A percentile compares a stretch with the other conserved stretches of the same genome.
These are phyloP conservation scores for Plecotus auritus DNA, from an alignment of 2,113 vertebrate genomes.

Conservation along the genomic window DNA sequence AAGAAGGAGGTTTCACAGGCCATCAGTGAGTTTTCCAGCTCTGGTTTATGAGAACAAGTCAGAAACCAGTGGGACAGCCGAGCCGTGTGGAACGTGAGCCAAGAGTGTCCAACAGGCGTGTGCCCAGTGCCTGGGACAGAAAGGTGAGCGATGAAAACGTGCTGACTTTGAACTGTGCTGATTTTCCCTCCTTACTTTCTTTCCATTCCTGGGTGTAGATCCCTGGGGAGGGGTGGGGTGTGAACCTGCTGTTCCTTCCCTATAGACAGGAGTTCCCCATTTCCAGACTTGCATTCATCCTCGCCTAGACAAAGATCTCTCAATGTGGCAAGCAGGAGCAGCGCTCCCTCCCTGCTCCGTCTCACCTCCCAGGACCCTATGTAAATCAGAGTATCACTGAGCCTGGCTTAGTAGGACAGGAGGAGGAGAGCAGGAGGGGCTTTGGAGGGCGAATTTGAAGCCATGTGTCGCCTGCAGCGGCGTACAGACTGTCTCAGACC, in stretches of 20 bases:
- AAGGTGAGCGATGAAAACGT: background rate
- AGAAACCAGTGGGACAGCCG: background rate
- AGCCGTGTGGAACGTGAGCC: rapidly evolving
- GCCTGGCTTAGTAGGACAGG: background rate
- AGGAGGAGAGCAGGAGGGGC: background rate
- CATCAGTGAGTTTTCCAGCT: background rate
- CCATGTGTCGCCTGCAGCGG: background rate
- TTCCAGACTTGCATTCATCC: background rate
- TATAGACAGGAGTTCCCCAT: background rate
- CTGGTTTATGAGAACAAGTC: background rate
- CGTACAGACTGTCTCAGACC: constrained; percentile 29
- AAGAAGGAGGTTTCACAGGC: background rate
- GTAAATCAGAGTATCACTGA: background rate
- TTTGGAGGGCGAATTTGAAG: background rate
- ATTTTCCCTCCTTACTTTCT: background rate
- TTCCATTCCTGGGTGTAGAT: background rate
- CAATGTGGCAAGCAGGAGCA: background rate
- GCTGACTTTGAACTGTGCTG: background rate
- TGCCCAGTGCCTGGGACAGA: background rate
- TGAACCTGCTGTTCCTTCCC: background rate
- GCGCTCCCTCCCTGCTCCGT: rapidly evolving
- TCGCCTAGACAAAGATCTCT: background rate
- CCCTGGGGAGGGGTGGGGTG: rapidly evolving
- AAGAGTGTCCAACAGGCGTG: background rate
- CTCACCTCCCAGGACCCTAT: background rate